phyloP scores from a whole-genome alignment of 2,797 vertebrate genomes.

The Catharus ustulatus region DNA sequence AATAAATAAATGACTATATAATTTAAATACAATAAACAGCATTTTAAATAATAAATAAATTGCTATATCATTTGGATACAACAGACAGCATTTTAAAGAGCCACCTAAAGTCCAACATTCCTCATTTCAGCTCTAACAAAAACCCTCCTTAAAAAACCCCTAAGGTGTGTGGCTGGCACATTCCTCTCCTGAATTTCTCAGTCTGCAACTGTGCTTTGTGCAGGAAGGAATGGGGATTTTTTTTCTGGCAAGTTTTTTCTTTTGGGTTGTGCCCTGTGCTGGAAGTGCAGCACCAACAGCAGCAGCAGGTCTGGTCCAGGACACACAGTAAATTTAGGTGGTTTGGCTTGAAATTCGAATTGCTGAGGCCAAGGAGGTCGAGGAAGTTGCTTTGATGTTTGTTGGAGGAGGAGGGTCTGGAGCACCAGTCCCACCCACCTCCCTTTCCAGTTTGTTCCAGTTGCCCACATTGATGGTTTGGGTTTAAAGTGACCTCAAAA shows the following conservation, averaged over 20 bases:
- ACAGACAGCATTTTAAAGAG: too few relatives aligned
- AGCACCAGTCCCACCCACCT: neutral
- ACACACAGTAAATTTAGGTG: neutral
- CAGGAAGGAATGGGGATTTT: neutral
- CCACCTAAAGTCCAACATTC: too few relatives aligned
- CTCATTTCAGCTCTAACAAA: too few relatives aligned
- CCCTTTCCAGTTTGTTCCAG: neutral
- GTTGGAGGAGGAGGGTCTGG: neutral
- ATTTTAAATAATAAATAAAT: too few relatives aligned
- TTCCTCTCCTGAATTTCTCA: fast-evolving
- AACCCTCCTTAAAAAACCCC: too few relatives aligned
- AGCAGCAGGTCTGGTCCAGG: neutral
- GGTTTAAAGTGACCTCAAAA: neutral
- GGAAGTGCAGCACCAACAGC: neutral
- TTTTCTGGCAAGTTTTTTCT: neutral
- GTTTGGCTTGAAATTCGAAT: neutral
- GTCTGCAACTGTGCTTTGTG: neutral
- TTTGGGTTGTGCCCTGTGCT: neutral
- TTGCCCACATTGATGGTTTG: neutral
- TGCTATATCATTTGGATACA: too few relatives aligned
- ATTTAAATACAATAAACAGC: too few relatives aligned
- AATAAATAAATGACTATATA: too few relatives aligned
- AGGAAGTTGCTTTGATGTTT: neutral
- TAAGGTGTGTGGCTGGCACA: neutral
- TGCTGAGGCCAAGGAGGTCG: neutral